Evolutionary conservation across 1,140 invertebrate species (phyloP).

Genomic region (Hetaerina americana): DNA sequence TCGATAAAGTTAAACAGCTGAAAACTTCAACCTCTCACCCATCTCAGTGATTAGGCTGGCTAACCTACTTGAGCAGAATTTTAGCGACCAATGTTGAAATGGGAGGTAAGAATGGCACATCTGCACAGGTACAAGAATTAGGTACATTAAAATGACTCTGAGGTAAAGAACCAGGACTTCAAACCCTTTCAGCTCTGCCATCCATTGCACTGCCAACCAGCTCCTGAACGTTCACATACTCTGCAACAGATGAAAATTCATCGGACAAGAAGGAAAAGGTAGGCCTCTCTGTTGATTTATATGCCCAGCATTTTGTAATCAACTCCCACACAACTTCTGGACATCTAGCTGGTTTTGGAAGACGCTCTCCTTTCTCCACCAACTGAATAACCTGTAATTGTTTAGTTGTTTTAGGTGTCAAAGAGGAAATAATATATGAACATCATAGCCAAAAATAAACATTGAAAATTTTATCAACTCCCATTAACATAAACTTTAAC

Average conservation of each 20-base stretch:
- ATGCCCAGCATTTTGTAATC: slow-evolving; percentile 84
- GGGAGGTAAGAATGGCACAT: too few species aligned
- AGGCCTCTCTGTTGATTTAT: slow-evolving; percentile 59
- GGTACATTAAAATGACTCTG: neutral
- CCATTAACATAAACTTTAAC: too few species aligned
- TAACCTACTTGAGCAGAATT: too few species aligned
- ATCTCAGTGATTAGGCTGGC: too few species aligned
- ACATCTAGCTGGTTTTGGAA: slow-evolving; percentile 66
- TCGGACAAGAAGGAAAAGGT: slow-evolving; percentile 67
- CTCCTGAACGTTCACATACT: slow-evolving; percentile 54
- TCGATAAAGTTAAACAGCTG: too few species aligned
- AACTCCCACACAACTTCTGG: slow-evolving; percentile 72
- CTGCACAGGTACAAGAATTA: too few species aligned
- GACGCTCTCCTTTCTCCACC: slow-evolving; percentile 58
- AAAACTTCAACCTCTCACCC: too few species aligned
- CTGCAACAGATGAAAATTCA: slow-evolving; percentile 55
- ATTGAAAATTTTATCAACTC: too few species aligned
- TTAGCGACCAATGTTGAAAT: too few species aligned
- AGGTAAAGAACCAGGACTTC: neutral
- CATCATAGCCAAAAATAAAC: too few species aligned
- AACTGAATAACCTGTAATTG: slow-evolving; percentile 67
- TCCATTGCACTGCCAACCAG: slow-evolving; percentile 26
- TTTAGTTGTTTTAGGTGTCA: too few species aligned
- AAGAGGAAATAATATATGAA: too few species aligned
- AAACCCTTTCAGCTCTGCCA: neutral